Conservation (phyloP, 2,888 invertebrate genomes). For the Sminthurides aquaticus region DNA sequence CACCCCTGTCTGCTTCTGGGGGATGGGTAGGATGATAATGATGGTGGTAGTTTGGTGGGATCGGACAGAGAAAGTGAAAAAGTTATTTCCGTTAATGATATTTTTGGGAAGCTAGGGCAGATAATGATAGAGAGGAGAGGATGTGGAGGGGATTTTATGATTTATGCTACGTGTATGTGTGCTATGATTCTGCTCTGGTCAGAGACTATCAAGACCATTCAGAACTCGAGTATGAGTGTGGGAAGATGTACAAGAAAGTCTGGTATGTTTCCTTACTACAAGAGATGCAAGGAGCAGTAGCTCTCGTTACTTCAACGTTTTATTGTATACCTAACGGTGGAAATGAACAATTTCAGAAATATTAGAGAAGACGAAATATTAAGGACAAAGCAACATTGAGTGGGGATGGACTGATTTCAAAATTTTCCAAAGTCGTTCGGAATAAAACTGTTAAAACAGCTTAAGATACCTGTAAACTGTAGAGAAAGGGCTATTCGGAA, state of each 20-base stretch:
- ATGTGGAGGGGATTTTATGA: background rate
- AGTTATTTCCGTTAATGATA: slow-evolving; percentile 8
- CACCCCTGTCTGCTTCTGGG: no score
- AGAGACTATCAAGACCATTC: background rate
- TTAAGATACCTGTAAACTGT: background rate
- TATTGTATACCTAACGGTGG: no score
- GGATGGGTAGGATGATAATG: background rate
- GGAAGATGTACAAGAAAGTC: background rate
- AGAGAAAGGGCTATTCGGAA: background rate
- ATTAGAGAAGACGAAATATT: no score
- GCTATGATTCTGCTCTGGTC: background rate
- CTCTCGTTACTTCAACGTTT: no score
- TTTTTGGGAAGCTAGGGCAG: background rate
- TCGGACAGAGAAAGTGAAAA: background rate
- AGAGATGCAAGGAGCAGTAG: background rate
- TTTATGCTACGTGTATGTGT: background rate
- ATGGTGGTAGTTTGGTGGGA: background rate
- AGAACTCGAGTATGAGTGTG: background rate
- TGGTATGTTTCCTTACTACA: background rate
- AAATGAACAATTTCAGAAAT: no score
- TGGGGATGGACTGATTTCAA: no score
- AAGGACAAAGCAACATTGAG: no score
- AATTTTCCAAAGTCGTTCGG: background rate
- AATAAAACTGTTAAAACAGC: background rate
- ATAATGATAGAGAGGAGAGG: background rate